phyloP scores from a whole-genome alignment of 2,797 vertebrate species.

The Mallotus villosus region DNA sequence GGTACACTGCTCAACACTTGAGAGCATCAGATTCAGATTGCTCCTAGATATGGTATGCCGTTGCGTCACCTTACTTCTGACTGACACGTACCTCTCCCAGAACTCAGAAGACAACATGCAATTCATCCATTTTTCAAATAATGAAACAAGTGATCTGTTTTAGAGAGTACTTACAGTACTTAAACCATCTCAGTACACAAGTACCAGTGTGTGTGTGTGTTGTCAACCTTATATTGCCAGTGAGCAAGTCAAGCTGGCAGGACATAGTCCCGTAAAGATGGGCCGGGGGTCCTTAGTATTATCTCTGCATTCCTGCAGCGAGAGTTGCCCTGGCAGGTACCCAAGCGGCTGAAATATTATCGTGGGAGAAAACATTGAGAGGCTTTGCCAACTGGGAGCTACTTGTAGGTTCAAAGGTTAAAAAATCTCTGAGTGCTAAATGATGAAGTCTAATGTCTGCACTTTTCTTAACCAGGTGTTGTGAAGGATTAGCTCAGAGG shows the following conservation, averaged over 20 bases:
- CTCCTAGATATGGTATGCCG: too few relatives aligned
- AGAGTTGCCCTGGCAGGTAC: conserved; percentile 41
- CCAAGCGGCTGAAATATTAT: conserved; percentile 62
- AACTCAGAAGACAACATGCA: too few relatives aligned
- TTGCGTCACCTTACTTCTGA: too few relatives aligned
- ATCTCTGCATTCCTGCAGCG: conserved; percentile 59
- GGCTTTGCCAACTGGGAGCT: conserved; percentile 46
- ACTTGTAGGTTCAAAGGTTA: conserved; percentile 52
- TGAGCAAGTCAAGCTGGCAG: conserved; percentile 43
- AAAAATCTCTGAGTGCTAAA: conserved; percentile 58
- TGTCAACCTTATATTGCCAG: conserved; percentile 14
- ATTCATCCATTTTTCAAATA: too few relatives aligned
- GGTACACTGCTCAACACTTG: too few relatives aligned
- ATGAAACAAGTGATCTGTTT: background rate
- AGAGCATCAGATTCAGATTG: too few relatives aligned
- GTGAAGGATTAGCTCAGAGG: too few relatives aligned
- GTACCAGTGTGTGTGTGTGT: background rate
- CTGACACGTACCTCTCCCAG: too few relatives aligned
- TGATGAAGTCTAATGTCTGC: conserved; percentile 36
- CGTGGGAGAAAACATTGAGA: conserved; percentile 55
- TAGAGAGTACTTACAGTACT: background rate
- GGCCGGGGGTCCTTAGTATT: conserved; percentile 47
- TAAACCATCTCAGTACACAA: too few relatives aligned
- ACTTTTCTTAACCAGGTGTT: conserved; percentile 49
- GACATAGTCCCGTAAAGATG: conserved; percentile 48